These are phyloP conservation scores for Gallinago undulata DNA, from an alignment of 2,113 vertebrate genomes.

Conservation along the genomic window DNA sequence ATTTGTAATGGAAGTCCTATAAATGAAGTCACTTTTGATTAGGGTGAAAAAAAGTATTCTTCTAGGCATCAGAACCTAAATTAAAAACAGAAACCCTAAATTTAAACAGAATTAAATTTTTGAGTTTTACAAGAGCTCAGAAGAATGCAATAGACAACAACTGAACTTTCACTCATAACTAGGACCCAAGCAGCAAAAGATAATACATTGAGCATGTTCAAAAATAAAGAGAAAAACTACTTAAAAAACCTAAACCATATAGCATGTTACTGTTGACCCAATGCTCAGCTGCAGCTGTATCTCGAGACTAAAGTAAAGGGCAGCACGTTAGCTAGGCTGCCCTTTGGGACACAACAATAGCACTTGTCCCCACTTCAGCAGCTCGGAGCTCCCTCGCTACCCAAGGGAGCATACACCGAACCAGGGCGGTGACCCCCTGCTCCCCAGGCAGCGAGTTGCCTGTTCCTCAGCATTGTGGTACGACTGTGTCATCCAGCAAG, in stretches of 20 bases:
- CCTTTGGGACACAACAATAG: background rate
- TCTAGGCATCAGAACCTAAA: background rate
- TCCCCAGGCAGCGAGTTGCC: accelerated
- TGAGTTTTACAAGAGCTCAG: background rate
- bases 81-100: background rate
- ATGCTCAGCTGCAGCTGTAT: background rate
- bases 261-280: background rate
- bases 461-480: background rate
- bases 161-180: background rate
- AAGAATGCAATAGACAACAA: background rate
- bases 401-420: accelerated
- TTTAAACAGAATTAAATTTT: background rate
- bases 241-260: background rate
- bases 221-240: background rate
- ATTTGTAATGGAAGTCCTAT: background rate
- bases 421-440: too few species aligned
- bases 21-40: background rate
- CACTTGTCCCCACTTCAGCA: background rate
- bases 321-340: background rate
- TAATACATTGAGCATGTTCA: background rate
- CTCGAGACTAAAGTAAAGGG: background rate
- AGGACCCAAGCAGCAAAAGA: background rate
- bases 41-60: background rate
- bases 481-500: background rate
- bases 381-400: background rate